Evolutionary conservation across 2,113 vertebrate genomes (phyloP).

Genomic region (Mirza zaza): DNA sequence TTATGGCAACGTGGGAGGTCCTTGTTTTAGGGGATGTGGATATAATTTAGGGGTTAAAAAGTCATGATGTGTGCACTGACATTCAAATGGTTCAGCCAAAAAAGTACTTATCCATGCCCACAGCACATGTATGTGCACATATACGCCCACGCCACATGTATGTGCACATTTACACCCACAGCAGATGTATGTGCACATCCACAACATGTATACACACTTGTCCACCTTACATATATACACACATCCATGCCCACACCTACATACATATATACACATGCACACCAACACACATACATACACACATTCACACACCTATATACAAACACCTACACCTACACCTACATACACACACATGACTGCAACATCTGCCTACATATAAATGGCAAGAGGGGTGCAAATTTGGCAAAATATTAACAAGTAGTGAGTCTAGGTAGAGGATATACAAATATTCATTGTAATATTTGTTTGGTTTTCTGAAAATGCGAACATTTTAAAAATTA

Average conservation of each 20-base stretch:
- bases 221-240: background rate
- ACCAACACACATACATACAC: background rate
- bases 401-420: background rate
- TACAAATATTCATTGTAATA: no score
- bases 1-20: no score
- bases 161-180: no score
- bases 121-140: no score
- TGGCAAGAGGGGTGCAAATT: background rate
- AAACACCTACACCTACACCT: background rate
- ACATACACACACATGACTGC: background rate
- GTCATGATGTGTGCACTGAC: background rate
- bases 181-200: background rate
- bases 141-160: background rate
- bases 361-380: background rate
- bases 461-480: background rate
- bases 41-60: background rate
- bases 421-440: no score
- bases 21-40: background rate
- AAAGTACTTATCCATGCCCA: fast-evolving
- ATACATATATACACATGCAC: background rate
- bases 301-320: background rate
- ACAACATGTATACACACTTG: background rate
- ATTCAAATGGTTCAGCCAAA: background rate
- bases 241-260: background rate
- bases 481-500: background rate